phyloP scores from a whole-genome alignment of 2,888 invertebrate genomes.

The Leptopilina drosophilae region DNA sequence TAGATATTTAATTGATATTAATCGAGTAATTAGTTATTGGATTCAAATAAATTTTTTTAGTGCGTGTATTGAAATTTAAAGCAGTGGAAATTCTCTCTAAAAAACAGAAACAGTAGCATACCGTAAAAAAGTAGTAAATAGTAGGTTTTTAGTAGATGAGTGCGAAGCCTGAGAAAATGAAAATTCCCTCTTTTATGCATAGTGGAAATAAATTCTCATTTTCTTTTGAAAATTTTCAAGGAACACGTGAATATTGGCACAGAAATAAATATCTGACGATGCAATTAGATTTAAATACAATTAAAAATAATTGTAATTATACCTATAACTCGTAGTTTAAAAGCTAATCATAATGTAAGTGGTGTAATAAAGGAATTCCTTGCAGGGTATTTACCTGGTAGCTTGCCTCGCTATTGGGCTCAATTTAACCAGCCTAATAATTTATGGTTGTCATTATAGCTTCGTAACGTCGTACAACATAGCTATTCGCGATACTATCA shows the following conservation, averaged over 20 bases:
- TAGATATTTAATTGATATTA: too few species aligned
- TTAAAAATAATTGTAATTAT: slow-evolving; percentile 11
- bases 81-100: too few species aligned
- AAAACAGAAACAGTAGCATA: too few species aligned
- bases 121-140: too few species aligned
- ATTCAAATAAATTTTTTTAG: too few species aligned
- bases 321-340: slow-evolving; percentile 3
- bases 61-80: too few species aligned
- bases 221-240: background rate
- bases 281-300: slow-evolving; percentile 13
- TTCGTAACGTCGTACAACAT: slow-evolving; percentile 54
- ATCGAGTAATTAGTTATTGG: too few species aligned
- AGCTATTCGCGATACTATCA: slow-evolving; percentile 60
- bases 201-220: slow-evolving; percentile 1
- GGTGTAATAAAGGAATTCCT: slow-evolving; percentile 41
- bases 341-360: slow-evolving; percentile 24
- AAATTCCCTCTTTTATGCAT: background rate
- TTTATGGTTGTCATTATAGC: slow-evolving; percentile 56
- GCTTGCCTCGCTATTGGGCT: slow-evolving; percentile 52
- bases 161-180: background rate
- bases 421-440: slow-evolving; percentile 53
- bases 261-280: background rate
- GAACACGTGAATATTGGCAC: background rate
- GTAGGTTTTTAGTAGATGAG: too few species aligned
- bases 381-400: slow-evolving; percentile 57